Evolutionary conservation across 2,797 vertebrate species (phyloP).

Genomic region (Notoglanidium macrostoma): DNA sequence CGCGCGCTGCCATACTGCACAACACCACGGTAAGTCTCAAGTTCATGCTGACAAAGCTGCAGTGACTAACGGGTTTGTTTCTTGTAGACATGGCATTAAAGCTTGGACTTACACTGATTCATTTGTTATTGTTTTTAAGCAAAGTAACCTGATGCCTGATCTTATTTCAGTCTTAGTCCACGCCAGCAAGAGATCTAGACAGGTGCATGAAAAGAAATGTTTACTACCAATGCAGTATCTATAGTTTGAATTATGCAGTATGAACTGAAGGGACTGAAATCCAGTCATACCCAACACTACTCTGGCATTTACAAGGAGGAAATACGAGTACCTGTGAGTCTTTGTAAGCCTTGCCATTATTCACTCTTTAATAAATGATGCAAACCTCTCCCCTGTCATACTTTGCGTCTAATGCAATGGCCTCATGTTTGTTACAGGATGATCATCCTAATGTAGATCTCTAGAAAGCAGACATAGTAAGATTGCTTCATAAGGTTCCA

Average conservation of each 20-base stretch:
- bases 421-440: background rate
- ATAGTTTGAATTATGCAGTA: background rate
- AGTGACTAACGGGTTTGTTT: background rate
- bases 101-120: background rate
- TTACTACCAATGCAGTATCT: background rate
- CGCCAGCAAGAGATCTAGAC: background rate
- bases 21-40: conserved; percentile 21
- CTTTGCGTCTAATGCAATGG: background rate
- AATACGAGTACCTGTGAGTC: background rate
- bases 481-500: background rate
- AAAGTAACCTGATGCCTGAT: too few relatives aligned
- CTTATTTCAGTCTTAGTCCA: background rate
- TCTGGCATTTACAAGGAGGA: background rate
- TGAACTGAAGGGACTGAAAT: too few relatives aligned
- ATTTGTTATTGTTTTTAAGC: background rate
- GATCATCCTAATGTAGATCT: background rate
- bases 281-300: background rate
- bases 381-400: background rate
- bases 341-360: background rate
- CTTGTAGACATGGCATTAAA: background rate
- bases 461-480: background rate
- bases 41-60: conserved; percentile 18
- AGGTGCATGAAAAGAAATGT: conserved; percentile 6
- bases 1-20: conserved; percentile 14
- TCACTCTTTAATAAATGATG: conserved; percentile 22